Base-by-base conservation (phyloP, 1,140 invertebrate species). In the Drosophila kepulauana region DNA sequence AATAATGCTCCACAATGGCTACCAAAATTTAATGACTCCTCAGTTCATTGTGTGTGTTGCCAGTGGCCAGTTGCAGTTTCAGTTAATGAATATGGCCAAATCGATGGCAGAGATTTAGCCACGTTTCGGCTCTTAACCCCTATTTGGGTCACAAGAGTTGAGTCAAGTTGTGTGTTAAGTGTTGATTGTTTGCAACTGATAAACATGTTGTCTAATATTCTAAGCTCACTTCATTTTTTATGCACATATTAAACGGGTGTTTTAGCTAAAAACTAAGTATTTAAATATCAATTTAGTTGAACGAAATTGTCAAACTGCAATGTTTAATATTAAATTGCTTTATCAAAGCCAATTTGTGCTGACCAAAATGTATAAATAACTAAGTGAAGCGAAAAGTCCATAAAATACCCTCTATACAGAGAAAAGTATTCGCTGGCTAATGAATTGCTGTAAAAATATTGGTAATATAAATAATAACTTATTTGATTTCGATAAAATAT, bases 1-100 rank as follows among this genome's bases (percentile, higher is more conserved):
- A 87, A 70, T 87, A 88, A 87, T 88, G 67, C 77, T 59, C 66
- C 66, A 75, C 49, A 62, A 70, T 75, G 51, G 66, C 49, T 70
- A 75, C 68, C 67, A 75, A 75, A 76, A 80, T 88, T 79, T 62
- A 67, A 63, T 59, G 79, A 81, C 64, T 69, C 35, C 49, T 16
- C 13, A 54, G 38, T 30, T 43, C 56, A 52, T 41, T 62, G 30
- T 33, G 35, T 25, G 20, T 25, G 20, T 25, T 25, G 20, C 3
- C 3, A 25, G 20, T 52, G 57, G 57, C 33, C 54, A 57, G 64
- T 33, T 67, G 45, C 35, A 71, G n/a, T 71, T 48, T 46, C 43
- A 54, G 61, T 51, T 71, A 71, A 71, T 71, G 61, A 64, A 71
- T 71, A 56, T 56, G 59, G 41, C 52, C 69, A 13, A 58, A 72